Percentiles rank a stretch among this genome's conserved stretches.
Conservation (phyloP, 2,113 vertebrate genomes). For the Psephotus haematonotus region DNA sequence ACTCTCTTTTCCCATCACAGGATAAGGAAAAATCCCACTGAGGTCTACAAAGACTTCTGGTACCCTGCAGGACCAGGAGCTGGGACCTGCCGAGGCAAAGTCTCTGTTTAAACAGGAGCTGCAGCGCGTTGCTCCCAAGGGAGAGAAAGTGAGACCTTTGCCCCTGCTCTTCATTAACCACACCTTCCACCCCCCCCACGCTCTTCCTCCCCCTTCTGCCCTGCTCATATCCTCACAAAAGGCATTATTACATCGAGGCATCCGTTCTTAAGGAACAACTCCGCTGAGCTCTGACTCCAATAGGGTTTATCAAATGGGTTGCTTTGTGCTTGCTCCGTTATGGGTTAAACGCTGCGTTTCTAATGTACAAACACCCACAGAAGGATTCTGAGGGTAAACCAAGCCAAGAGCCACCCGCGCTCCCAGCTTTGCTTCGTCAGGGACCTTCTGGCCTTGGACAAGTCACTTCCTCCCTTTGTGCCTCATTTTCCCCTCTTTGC, state of each 20-base stretch:
- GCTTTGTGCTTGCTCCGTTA: fast-evolving
- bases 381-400: background rate
- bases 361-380: fast-evolving
- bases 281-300: background rate
- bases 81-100: background rate
- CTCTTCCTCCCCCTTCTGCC: background rate
- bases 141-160: background rate
- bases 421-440: background rate
- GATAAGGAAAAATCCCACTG: background rate
- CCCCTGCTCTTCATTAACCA: background rate
- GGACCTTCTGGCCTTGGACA: background rate
- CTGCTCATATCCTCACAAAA: background rate
- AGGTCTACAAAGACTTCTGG: background rate
- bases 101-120: background rate
- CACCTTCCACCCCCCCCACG: background rate
- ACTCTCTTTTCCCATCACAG: fast-evolving
- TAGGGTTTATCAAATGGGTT: background rate
- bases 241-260: fast-evolving
- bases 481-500: background rate
- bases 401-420: background rate
- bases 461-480: constrained; percentile 14
- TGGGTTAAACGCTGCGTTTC: background rate
- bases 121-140: fast-evolving
- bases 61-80: background rate
- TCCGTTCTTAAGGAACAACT: background rate